These are phyloP conservation scores for Macrotis lagotis DNA, from an alignment of 2,113 vertebrate genomes.

Conservation along the genomic window DNA sequence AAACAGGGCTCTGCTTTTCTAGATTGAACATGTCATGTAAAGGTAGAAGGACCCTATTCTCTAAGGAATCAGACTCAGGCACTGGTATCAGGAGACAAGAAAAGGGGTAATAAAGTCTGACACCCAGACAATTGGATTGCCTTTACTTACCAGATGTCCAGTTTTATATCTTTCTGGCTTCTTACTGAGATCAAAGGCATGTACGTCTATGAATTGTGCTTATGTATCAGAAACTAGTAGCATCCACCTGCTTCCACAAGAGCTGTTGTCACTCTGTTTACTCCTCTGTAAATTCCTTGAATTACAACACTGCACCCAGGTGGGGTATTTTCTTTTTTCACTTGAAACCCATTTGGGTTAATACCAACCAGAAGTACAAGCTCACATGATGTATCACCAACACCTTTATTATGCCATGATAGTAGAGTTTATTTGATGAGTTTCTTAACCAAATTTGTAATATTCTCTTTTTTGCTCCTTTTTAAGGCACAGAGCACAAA, in stretches of 20 bases:
- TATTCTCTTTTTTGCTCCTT: background rate
- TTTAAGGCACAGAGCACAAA: background rate
- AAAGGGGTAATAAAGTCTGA: constrained; percentile 49
- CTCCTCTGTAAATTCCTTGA: background rate
- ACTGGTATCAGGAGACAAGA: background rate
- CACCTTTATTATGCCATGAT: background rate
- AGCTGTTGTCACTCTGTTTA: background rate
- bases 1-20: constrained; percentile 56
- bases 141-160: constrained; percentile 54
- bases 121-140: constrained; percentile 49
- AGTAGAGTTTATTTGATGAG: background rate
- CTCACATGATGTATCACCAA: background rate
- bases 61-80: constrained; percentile 41
- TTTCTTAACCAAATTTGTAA: background rate
- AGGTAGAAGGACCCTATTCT: constrained; percentile 26
- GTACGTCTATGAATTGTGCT: constrained; percentile 2
- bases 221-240: background rate
- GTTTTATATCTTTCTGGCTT: background rate
- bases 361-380: background rate
- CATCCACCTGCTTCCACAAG: constrained; percentile 16
- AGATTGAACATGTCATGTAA: constrained; percentile 47
- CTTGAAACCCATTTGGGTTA: background rate
- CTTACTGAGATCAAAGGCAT: constrained; percentile 30
- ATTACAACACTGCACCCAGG: background rate
- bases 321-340: background rate